Percentiles rank a stretch among this genome's conserved stretches.
phyloP scores from a whole-genome alignment of 2,113 vertebrate genomes.

The Pseudopipra pipra region DNA sequence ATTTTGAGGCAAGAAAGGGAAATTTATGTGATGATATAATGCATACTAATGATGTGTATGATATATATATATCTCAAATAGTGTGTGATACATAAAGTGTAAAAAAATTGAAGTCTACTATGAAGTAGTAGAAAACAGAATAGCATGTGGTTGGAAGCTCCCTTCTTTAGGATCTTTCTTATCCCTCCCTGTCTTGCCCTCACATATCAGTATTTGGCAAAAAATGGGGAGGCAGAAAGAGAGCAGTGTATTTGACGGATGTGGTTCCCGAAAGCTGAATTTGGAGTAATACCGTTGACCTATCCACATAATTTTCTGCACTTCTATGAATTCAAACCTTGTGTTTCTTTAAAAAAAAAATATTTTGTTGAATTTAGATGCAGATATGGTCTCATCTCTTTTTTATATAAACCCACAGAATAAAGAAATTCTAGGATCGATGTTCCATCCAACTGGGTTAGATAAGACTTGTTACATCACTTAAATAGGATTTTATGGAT shows the following conservation, averaged over 20 bases:
- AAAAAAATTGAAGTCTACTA: not conserved
- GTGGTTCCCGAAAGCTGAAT: not conserved
- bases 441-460: not conserved
- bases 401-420: not conserved
- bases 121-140: not conserved
- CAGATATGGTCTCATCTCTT: not conserved
- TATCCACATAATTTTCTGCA: not conserved
- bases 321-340: not conserved
- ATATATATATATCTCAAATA: no score
- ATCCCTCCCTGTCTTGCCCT: not conserved
- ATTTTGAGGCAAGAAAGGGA: not conserved
- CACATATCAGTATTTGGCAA: not conserved
- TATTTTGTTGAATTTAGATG: not conserved
- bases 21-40: not conserved
- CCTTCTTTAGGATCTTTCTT: not conserved
- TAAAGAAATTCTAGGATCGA: not conserved
- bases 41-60: not conserved
- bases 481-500: constrained; percentile 10
- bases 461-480: not conserved
- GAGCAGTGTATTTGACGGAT: not conserved
- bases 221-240: not conserved
- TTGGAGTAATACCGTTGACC: not conserved
- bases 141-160: rapidly evolving
- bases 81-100: not conserved
- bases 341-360: not conserved